Conservation (phyloP, 1,140 invertebrate genomes). For the Ctenoplectra terminalis region DNA sequence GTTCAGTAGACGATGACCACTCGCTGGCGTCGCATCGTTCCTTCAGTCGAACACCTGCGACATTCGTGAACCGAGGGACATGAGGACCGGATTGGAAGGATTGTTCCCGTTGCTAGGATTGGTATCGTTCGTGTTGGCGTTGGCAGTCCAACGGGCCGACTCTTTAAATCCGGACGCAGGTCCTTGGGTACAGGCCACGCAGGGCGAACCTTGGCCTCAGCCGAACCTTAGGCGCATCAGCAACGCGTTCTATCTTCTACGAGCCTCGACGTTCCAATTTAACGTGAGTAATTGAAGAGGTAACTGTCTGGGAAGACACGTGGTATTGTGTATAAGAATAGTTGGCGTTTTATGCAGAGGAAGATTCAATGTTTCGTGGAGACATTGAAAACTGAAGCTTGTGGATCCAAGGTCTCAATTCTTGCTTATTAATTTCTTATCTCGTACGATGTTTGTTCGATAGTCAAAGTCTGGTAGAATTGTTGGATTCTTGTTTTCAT, state of each 20-base stretch:
- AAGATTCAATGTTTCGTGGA: background rate
- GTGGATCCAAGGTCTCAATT: background rate
- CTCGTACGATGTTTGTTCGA: too few relatives aligned
- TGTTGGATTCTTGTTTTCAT: too few relatives aligned
- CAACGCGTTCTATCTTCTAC: conserved; percentile 61
- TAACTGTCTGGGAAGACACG: background rate
- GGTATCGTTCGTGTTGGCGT: background rate
- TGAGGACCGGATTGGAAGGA: conserved; percentile 16
- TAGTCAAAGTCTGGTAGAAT: too few relatives aligned
- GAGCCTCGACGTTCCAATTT: conserved; percentile 66
- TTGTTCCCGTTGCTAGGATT: background rate
- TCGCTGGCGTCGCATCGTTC: conserved; percentile 60
- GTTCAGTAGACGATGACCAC: conserved; percentile 67
- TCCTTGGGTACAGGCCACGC: conserved; percentile 75
- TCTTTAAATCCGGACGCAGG: conserved; percentile 69
- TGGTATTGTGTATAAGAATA: background rate
- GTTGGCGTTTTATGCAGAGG: background rate
- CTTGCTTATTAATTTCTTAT: too few relatives aligned
- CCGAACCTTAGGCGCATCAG: conserved; percentile 38
- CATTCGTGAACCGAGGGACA: background rate
- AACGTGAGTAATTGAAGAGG: conserved; percentile 57
- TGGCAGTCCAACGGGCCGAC: background rate
- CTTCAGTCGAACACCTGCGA: background rate
- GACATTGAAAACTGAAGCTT: too few relatives aligned
- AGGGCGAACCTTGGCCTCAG: conserved; percentile 81